These are phyloP conservation scores for Parasteatoda tepidariorum DNA, from an alignment of 1,140 invertebrate genomes.

Conservation along the genomic window DNA sequence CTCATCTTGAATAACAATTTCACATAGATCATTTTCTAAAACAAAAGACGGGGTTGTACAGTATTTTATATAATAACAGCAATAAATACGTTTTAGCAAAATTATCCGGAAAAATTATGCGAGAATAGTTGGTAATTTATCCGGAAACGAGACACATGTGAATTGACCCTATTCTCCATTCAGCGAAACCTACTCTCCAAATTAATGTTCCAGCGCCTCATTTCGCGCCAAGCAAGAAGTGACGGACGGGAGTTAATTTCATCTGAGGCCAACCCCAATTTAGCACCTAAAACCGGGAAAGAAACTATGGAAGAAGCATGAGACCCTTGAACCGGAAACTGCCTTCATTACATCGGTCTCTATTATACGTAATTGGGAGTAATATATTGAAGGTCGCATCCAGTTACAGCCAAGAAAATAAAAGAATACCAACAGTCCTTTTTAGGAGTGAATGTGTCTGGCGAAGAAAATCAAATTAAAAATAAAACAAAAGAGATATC, in stretches of 20 bases:
- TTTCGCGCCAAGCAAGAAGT: not conserved
- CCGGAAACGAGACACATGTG: no score
- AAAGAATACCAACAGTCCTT: not conserved
- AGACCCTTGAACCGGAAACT: constrained; percentile 23
- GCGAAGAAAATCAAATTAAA: no score
- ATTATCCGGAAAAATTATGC: no score
- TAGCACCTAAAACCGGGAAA: not conserved
- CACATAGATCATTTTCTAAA: no score
- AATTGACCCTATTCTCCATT: no score
- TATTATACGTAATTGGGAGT: constrained; percentile 41
- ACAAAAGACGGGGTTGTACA: no score
- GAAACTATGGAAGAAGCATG: not conserved
- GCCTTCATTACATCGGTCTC: constrained; percentile 13
- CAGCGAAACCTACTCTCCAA: no score
- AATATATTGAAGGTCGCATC: constrained; percentile 45
- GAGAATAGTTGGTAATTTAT: no score
- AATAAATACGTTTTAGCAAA: no score
- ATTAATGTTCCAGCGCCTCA: not conserved
- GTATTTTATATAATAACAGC: no score
- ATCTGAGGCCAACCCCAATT: not conserved
- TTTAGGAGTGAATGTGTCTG: no score
- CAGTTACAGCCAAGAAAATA: not conserved
- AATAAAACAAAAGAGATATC: not conserved
- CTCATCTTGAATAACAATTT: no score
- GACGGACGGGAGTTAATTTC: not conserved